Base-by-base conservation (phyloP, 2,888 invertebrate species). In the Coronaproctus castanopsis region DNA sequence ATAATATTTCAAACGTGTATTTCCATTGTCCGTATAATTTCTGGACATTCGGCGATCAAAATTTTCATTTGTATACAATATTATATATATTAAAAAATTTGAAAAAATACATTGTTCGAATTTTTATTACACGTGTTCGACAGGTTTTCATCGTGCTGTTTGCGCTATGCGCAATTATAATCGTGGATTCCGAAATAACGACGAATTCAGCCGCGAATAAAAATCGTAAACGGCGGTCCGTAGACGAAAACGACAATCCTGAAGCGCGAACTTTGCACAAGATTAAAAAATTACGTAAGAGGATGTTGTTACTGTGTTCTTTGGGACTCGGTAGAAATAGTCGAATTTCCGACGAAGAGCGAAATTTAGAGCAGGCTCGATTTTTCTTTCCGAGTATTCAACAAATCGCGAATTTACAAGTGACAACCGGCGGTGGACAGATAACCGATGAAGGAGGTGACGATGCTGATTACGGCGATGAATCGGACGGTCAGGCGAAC, bases 331-430 rank as follows among this genome's bases (percentile, higher is more conserved):
- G 58, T 36, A 49, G 52, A 2, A 52, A 51, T 21, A 22, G 55
- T 2, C 48, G 21, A n/a, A 14, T 19, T 1, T 49, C 49, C 18
- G 14, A n/a, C 1, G n/a, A n/a, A n/a, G n/a, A n/a, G n/a, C n/a
- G n/a, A n/a, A n/a, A n/a, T n/a, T n/a, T n/a, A n/a, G 51, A 54
- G 2, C 50, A 59, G 23, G 55, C 49, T 1, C 54, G 24, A 55
- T 55, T 59, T n/a, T 14, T 59, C 20, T 59, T 59, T 22, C 55
- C 59, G 21, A 55, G 51, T 19, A 2, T 59, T 14, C 59, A 59
- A 24, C 59, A 59, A 24, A 59, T 54, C 1, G 59, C 36, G 36
- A 36, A 36, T 36, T 36, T 36, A 36, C 36, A 55, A 21, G 59
- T 59, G n/a, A 55, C 54, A 20, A 54, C 54, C 21, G 58, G 53